Conservation (phyloP, 2,113 vertebrate genomes). For the Phaethon lepturus region DNA sequence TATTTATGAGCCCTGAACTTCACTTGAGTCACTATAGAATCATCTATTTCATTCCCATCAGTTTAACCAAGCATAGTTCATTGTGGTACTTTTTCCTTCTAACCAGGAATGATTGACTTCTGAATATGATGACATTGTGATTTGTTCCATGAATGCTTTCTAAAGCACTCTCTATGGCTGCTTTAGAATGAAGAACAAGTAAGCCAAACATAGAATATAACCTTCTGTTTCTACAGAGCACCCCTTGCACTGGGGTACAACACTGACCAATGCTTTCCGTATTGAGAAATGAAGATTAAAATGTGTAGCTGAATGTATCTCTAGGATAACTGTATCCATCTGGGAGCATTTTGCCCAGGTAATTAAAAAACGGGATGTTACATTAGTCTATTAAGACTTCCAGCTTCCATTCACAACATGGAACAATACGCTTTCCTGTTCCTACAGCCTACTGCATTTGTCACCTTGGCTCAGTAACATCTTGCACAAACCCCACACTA, state of each 20-base stretch:
- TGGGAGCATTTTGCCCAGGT: not conserved
- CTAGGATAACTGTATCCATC: not conserved
- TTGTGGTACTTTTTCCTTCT: not conserved
- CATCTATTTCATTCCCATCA: not conserved
- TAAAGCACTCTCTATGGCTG: not conserved
- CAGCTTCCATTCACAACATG: not conserved
- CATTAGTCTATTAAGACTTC: not conserved
- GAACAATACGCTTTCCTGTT: not conserved
- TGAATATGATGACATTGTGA: not conserved
- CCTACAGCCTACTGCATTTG: not conserved
- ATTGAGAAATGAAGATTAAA: not conserved
- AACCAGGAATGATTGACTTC: not conserved
- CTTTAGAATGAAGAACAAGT: not conserved
- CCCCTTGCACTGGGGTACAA: not conserved
- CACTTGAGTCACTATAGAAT: not conserved
- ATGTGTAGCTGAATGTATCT: not conserved
- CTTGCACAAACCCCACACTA: accelerated
- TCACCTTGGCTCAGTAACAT: not conserved
- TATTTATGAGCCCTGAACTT: not conserved
- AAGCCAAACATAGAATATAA: not conserved
- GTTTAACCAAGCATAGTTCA: not conserved
- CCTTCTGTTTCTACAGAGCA: not conserved
- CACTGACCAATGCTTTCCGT: not conserved
- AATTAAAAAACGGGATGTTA: not conserved
- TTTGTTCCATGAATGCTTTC: not conserved